phyloP scores from a whole-genome alignment of 2,113 vertebrate genomes.

The Oreochromis spilurus region DNA sequence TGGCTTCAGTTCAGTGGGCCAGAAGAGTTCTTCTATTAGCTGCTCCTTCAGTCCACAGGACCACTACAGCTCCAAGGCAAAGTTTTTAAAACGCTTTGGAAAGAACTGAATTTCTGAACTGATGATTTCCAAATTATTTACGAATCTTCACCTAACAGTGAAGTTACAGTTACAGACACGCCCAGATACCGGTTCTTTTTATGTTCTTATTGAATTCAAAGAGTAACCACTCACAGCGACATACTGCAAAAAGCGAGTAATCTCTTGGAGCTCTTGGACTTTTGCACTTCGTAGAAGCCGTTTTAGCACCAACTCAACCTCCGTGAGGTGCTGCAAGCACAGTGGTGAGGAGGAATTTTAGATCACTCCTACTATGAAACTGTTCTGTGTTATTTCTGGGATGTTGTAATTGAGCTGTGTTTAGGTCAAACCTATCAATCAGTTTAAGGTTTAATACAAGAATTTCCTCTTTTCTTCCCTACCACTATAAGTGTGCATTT shows the following conservation, averaged over 20 bases:
- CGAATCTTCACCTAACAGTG: not conserved
- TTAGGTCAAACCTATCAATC: not conserved
- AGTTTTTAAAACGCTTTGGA: not conserved
- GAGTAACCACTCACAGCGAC: not conserved
- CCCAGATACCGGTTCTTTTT: not conserved
- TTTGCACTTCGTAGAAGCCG: not conserved
- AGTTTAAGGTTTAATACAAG: not conserved
- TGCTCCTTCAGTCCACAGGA: not conserved
- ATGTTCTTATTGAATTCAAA: not conserved
- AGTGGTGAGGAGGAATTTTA: not conserved
- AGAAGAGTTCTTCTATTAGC: not conserved
- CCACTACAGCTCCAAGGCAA: not conserved
- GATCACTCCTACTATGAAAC: not conserved
- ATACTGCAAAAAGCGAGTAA: not conserved
- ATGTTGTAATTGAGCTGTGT: not conserved
- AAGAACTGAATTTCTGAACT: not conserved
- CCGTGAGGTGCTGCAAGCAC: not conserved
- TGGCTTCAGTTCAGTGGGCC: constrained; percentile 10
- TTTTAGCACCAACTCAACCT: not conserved
- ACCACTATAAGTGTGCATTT: not conserved
- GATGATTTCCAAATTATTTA: not conserved
- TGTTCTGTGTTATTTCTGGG: not conserved
- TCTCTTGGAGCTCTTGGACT: not conserved
- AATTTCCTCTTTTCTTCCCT: not conserved
- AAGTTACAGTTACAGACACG: not conserved